Conservation (phyloP, 92 coral and sea anemone species). For the Hydrozoanthus gracilis region DNA sequence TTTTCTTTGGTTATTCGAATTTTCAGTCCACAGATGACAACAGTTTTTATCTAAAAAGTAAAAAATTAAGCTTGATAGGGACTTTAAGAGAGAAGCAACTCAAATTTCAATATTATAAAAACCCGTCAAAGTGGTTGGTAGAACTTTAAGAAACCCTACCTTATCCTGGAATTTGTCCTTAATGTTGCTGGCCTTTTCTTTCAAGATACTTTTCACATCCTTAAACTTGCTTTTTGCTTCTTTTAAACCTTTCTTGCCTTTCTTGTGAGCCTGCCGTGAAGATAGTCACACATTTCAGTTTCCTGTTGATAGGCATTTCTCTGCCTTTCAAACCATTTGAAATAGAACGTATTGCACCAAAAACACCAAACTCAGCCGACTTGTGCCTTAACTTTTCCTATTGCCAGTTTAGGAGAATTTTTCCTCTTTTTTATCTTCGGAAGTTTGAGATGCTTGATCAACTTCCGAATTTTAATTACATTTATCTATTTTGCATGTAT, state of each 20-base stretch:
- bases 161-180: constrained; percentile 61
- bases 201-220: constrained; percentile 66
- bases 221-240: constrained; percentile 72
- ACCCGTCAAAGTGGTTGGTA: too few species aligned
- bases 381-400: not conserved
- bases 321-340: too few species aligned
- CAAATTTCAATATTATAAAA: too few species aligned
- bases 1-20: too few species aligned
- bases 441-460: too few species aligned
- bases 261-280: constrained; percentile 62
- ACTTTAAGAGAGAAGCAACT: too few species aligned
- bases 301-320: not conserved
- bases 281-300: not conserved
- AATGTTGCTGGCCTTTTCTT: constrained; percentile 62
- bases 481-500: too few species aligned
- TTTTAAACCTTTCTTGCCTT: constrained; percentile 76
- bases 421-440: too few species aligned
- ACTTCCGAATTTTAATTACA: not conserved
- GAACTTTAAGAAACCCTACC: constrained; percentile 13
- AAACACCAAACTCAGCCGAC: not conserved
- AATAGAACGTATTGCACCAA: not conserved
- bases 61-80: too few species aligned
- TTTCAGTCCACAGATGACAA: too few species aligned
- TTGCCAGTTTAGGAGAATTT: too few species aligned
- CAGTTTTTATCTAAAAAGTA: too few species aligned